These are phyloP conservation scores for Drosophila nr. fundita DNA, from an alignment of 2,888 invertebrate genomes.

Conservation along the genomic window DNA sequence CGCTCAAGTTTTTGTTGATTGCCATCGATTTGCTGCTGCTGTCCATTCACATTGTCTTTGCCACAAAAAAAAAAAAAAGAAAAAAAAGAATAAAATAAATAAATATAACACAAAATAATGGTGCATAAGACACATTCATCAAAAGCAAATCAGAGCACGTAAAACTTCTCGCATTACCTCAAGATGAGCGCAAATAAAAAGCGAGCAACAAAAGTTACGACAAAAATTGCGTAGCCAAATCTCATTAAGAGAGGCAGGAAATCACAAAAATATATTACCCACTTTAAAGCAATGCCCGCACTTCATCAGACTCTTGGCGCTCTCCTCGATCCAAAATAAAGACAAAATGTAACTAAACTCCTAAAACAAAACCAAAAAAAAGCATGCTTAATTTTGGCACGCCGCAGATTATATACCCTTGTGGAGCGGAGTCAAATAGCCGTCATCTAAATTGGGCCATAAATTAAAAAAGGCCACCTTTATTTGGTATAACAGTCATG, in stretches of 20 bases:
- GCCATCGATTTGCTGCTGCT: slow-evolving; percentile 24
- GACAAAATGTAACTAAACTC: slow-evolving; percentile 79
- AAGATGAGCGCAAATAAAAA: slow-evolving; percentile 72
- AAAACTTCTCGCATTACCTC: slow-evolving; percentile 78
- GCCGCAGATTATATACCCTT: not conserved
- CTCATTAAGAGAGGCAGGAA: slow-evolving; percentile 66
- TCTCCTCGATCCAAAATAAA: slow-evolving; percentile 24
- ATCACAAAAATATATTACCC: slow-evolving; percentile 78
- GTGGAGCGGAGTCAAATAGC: not conserved
- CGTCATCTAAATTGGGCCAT: not conserved
- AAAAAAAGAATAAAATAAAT: not conserved
- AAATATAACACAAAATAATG: not conserved
- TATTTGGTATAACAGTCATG: not conserved
- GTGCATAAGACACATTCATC: slow-evolving; percentile 55
- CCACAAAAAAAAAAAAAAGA: not conserved
- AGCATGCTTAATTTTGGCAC: not conserved
- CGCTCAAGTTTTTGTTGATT: slow-evolving; percentile 26
- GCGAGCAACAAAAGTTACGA: slow-evolving; percentile 47
- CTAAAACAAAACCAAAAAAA: slow-evolving; percentile 15
- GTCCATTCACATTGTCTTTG: slow-evolving; percentile 8
- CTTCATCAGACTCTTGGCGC: slow-evolving; percentile 63
- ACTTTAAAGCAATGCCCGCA: slow-evolving; percentile 76
- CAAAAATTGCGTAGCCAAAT: slow-evolving; percentile 58
- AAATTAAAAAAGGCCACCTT: not conserved
- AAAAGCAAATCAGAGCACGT: slow-evolving; percentile 77